These are phyloP conservation scores for Sinosuthora webbiana DNA, from an alignment of 2,113 vertebrate species.

Conservation along the genomic window DNA sequence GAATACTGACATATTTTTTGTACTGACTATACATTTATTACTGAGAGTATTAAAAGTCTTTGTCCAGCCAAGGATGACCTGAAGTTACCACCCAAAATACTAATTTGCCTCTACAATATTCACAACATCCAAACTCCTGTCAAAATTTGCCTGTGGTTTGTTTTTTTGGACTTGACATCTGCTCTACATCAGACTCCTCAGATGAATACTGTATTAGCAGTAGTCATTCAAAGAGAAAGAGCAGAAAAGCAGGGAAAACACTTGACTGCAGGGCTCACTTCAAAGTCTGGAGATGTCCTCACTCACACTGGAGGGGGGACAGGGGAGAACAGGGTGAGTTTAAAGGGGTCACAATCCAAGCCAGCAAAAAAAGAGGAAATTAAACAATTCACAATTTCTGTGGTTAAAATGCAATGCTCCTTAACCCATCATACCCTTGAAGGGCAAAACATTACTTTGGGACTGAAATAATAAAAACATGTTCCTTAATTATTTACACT, in stretches of 20 bases:
- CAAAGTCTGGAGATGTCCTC: not conserved
- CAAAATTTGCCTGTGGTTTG: constrained; percentile 20
- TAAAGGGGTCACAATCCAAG: not conserved
- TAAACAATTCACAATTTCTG: not conserved
- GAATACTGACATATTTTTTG: not conserved
- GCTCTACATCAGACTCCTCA: not conserved
- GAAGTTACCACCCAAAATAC: not conserved
- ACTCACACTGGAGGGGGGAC: not conserved
- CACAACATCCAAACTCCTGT: not conserved
- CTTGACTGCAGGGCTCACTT: not conserved
- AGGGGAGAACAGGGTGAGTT: not conserved
- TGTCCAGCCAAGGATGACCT: not conserved
- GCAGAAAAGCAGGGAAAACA: not conserved
- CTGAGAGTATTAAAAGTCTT: not conserved
- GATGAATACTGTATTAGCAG: not conserved
- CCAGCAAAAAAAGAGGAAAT: not conserved
- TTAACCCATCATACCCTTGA: not conserved
- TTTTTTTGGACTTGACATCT: not conserved
- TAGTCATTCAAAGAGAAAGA: not conserved
- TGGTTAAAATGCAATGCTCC: not conserved
- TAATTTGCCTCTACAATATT: not conserved
- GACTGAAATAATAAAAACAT: not conserved
- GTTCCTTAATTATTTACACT: not conserved
- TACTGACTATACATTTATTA: not conserved
- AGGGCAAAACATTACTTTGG: not conserved